Conservation (phyloP, 2,797 vertebrate species). For the Melanitta fusca region DNA sequence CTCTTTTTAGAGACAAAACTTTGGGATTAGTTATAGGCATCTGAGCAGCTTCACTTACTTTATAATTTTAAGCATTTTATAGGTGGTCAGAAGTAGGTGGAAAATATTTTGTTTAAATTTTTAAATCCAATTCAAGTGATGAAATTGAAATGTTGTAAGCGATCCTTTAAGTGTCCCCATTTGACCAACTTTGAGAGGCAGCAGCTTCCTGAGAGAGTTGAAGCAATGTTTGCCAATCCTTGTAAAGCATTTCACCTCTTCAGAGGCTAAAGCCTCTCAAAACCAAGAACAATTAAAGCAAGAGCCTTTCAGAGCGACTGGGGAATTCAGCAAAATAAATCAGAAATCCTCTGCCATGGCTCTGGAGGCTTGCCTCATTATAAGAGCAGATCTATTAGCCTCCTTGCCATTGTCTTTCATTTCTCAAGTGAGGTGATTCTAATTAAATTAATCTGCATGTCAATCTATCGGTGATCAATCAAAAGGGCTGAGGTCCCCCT, state of each 20-base stretch:
- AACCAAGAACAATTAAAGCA: constrained; percentile 85
- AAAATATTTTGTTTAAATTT: not conserved
- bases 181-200: constrained; percentile 71
- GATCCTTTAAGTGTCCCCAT: constrained; percentile 66
- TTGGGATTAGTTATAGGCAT: not conserved
- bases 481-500: constrained; percentile 81
- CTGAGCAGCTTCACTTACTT: not conserved
- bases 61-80: constrained; percentile 21
- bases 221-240: constrained; percentile 79
- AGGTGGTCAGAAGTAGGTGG: not conserved
- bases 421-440: constrained; percentile 89
- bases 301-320: constrained; percentile 80
- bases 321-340: constrained; percentile 85
- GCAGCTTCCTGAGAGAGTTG: constrained; percentile 73
- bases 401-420: constrained; percentile 88
- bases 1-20: not conserved
- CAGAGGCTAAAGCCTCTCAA: constrained; percentile 84
- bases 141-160: constrained; percentile 49
- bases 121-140: not conserved
- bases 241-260: constrained; percentile 83
- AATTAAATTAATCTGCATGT: constrained; percentile 92
- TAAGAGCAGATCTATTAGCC: constrained; percentile 86
- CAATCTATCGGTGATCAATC: constrained; percentile 90
- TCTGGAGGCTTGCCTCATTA: constrained; percentile 83
- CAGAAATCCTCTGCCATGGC: constrained; percentile 81